Percentiles rank a stretch among this genome's conserved stretches.
Evolutionary conservation across 1,140 invertebrate species (phyloP).

Genomic region (Drosophila littoralis): DNA sequence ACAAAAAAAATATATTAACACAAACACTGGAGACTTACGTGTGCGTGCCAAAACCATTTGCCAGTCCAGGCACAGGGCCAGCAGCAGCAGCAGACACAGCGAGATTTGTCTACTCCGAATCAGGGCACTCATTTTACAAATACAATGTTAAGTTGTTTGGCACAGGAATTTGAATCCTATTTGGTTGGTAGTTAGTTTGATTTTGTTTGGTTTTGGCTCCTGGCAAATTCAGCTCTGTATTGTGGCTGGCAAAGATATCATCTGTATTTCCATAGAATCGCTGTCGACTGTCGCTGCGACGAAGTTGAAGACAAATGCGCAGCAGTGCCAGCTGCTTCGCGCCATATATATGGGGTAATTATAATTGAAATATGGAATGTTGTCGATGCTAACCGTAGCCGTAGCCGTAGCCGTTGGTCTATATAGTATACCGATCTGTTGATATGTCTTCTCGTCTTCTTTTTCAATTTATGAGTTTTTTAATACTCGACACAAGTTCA

Average conservation of each 20-base stretch:
- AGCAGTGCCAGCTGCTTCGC: constrained; percentile 55
- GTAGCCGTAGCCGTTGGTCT: neutral
- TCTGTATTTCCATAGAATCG: constrained; percentile 52
- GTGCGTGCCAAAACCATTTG: constrained; percentile 37
- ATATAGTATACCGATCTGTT: constrained; percentile 54
- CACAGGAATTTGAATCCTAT: neutral
- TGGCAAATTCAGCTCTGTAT: constrained; percentile 58
- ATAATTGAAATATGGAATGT: constrained; percentile 10
- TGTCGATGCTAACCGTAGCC: constrained; percentile 11
- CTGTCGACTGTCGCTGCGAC: constrained; percentile 49
- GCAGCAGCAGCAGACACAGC: constrained; percentile 40
- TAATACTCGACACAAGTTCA: constrained; percentile 64
- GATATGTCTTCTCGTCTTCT: constrained; percentile 30
- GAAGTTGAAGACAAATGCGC: constrained; percentile 66
- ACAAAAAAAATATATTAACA: no score
- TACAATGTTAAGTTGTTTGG: constrained; percentile 3
- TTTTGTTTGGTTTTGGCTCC: neutral
- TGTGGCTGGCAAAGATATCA: constrained; percentile 40
- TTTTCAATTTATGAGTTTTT: constrained; percentile 53
- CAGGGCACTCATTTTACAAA: constrained; percentile 41
- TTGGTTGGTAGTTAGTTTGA: neutral
- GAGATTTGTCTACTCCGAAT: constrained; percentile 17
- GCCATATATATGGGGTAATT: constrained; percentile 54
- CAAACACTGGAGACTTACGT: constrained; percentile 48
- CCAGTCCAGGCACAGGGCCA: constrained; percentile 39